Conservation (phyloP, 2,797 vertebrate genomes). For the Octomys mimax region DNA sequence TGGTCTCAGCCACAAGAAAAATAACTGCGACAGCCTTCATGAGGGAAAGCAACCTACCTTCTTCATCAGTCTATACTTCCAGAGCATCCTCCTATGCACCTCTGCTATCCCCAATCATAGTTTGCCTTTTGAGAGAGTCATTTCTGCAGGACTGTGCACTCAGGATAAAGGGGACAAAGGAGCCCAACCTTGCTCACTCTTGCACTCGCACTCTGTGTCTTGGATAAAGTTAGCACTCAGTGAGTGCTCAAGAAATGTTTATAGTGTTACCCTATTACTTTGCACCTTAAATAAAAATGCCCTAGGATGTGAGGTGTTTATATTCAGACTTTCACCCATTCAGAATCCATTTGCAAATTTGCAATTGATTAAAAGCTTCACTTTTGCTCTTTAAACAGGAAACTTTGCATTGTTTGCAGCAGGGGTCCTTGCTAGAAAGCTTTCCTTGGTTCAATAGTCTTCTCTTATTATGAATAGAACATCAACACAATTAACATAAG, state of each 20-base stretch:
- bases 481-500: constrained; percentile 78
- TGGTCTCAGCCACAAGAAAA: background rate
- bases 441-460: constrained; percentile 58
- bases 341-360: constrained; percentile 57
- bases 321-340: constrained; percentile 39
- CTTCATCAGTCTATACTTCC: background rate
- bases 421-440: constrained; percentile 64
- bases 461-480: constrained; percentile 74
- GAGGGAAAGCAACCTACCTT: background rate
- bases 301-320: background rate
- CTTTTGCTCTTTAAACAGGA: constrained; percentile 67
- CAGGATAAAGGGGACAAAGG: background rate
- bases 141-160: background rate
- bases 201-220: background rate
- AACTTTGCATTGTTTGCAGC: constrained; percentile 55
- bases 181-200: background rate
- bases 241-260: constrained; percentile 21
- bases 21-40: background rate
- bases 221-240: background rate
- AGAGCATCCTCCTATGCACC: background rate
- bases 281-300: constrained; percentile 33
- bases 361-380: constrained; percentile 58
- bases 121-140: background rate
- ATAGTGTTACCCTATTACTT: background rate
- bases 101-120: background rate